These are phyloP conservation scores for Cariama cristata DNA, from an alignment of 2,113 vertebrate genomes.

Conservation along the genomic window DNA sequence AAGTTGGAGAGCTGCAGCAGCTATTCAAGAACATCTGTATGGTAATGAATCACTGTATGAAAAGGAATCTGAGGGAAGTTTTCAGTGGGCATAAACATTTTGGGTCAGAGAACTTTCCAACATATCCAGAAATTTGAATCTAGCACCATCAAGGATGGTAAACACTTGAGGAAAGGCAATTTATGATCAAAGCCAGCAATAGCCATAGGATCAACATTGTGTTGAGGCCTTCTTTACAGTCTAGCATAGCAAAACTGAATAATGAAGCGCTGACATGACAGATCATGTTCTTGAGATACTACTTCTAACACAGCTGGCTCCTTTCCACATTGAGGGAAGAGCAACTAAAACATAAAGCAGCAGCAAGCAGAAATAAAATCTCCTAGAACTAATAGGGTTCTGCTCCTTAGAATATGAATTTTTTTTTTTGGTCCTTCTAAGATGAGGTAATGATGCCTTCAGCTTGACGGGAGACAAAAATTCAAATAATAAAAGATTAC, in stretches of 20 bases:
- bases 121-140: not conserved
- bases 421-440: not conserved
- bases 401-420: not conserved
- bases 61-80: not conserved
- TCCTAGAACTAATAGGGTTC: not conserved
- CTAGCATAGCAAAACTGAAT: not conserved
- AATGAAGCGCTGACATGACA: not conserved
- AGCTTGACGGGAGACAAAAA: not conserved
- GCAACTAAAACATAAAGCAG: not conserved
- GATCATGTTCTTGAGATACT: not conserved
- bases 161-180: not conserved
- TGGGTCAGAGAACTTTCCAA: not conserved
- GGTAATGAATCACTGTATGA: not conserved
- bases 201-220: not conserved
- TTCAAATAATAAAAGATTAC: not conserved
- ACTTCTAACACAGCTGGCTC: not conserved
- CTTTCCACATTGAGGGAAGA: not conserved
- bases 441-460: not conserved
- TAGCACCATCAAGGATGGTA: not conserved
- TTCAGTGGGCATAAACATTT: not conserved
- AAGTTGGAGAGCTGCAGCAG: not conserved
- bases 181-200: conserved; percentile 22
- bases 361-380: not conserved
- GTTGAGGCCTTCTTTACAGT: not conserved
- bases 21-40: not conserved